Evolutionary conservation across 2,888 invertebrate genomes (phyloP), one percentile per base, ranked within the genome.

Genomic region (Drosophila koepferae): DNA sequence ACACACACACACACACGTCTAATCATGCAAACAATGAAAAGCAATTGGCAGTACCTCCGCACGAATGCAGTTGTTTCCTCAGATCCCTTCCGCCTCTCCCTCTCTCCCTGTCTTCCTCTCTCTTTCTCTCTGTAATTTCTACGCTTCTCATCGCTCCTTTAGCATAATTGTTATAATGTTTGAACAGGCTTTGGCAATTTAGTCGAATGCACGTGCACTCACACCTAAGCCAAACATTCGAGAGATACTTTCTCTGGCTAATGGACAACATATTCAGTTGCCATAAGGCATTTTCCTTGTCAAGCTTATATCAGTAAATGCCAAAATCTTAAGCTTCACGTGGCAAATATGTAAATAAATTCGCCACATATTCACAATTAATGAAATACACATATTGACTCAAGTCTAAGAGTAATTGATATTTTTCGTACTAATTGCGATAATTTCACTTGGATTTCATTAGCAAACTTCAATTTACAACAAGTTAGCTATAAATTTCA

Each of bases 91-190:
- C 9, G 9, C 14, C 36, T 14, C 14, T 12, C 14, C 3, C 4
- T 3, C 36, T 14, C 16, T 4, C 66, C 16, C 23, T 10, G 14
- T n/a, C 53, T 14, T 14, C n/a, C n/a, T 8, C 51, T 7, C 31
- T 7, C 2, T 18, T 3, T 34, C 18, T 12, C n/a, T 34, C 12
- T 7, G 43, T 43, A 51, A 38, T 70, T 65, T 60, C 66, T 64
- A 54, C 69, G 10, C 23, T 2, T n/a, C 58, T 63, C 28, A 2
- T 41, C 65, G 62, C 76, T 68, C 56, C 70, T 83, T 74, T 70
- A 81, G 85, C 86, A 86, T 88, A 88, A 88, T 86, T 88, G 80
- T 67, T 77, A 81, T 86, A 83, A 81, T 88, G 83, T 83, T 88
- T 82, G 73, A 61, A 60, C 55, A 74, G 77, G 71, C 70, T 69